Base-by-base conservation (phyloP, 2,113 vertebrate genomes). In the Chrysochloris asiatica region DNA sequence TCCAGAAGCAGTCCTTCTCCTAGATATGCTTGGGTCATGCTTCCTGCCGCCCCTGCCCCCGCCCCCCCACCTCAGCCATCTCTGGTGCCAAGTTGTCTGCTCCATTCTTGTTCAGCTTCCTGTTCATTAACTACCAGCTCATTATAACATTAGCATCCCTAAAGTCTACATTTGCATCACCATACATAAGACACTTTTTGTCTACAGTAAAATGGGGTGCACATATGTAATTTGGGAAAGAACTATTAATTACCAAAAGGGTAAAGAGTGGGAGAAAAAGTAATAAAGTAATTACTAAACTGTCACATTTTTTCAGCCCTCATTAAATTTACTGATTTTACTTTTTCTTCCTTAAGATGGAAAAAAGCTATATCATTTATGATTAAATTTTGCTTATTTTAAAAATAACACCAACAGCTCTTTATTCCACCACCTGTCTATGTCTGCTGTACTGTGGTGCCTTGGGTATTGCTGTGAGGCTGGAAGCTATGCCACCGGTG, bases 121-220 rank as follows among this genome's bases (percentile, higher is more conserved):
- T 93, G 61, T 93, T 93, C 95, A 95, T 96, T 96, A 97, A 90
- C 83, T 95, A 93, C 90, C 86, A 92, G 93, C 92, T 93, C 94
- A 61, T 94, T 96, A 84, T 45, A 78, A 43, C 72, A 92, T 89
- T 67, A 93, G 76, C 90, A 90, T 93, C 85, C 83, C 86, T 86
- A 75, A 92, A 92, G 47, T 83, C 83, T 73, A 82, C 95, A 97
- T 96, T 96, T 96, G 92, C 94, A 95, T 96, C 63, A 93, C 73
- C 86, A 93, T 94, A 83, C 88, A 93, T 90, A 88, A 90, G 87
- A 93, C 85, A 79, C 48, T 61, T 95, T 94, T 90, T 96, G 90
- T 95, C 83, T 84, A n/a, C 3, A 78, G 94, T 13, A 69, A 94
- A 88, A 89, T 47, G 83, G 41, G 67, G 45, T 28, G 89, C 38